Percentiles rank a stretch among this genome's conserved stretches.
Conservation (phyloP, 2,113 vertebrate genomes). For the Brachionichthys hirsutus region DNA sequence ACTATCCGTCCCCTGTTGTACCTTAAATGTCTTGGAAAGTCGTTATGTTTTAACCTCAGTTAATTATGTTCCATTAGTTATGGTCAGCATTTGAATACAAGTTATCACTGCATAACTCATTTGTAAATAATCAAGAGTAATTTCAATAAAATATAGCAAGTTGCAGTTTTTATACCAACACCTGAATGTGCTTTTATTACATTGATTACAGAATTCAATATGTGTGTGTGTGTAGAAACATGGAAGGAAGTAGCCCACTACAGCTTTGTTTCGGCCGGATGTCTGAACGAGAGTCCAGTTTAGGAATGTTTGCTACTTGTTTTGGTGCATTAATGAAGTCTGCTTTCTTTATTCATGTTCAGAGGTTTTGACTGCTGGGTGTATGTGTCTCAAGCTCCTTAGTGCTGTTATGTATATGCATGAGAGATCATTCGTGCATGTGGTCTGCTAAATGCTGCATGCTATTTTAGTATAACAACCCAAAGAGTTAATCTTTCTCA, state of each 20-base stretch:
- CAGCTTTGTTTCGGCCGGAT: slow-evolving; percentile 49
- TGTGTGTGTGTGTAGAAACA: slow-evolving; percentile 61
- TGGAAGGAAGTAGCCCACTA: slow-evolving; percentile 24
- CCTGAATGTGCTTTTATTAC: slow-evolving; percentile 79
- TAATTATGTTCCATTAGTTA: slow-evolving; percentile 48
- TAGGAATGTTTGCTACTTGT: slow-evolving; percentile 28
- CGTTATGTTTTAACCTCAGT: too few relatives aligned
- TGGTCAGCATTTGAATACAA: slow-evolving; percentile 50
- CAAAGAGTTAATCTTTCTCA: slow-evolving; percentile 1
- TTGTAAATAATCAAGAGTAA: slow-evolving; percentile 75
- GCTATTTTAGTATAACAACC: slow-evolving; percentile 34
- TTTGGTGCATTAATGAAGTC: slow-evolving; percentile 35
- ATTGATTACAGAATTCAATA: slow-evolving; percentile 58
- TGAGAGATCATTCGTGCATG: slow-evolving; percentile 61
- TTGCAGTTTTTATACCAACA: slow-evolving; percentile 76
- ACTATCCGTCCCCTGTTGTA: background rate
- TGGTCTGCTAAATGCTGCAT: slow-evolving; percentile 55
- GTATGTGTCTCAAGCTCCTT: slow-evolving; percentile 46
- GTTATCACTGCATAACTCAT: slow-evolving; percentile 62
- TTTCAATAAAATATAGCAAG: slow-evolving; percentile 63
- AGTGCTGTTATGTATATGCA: slow-evolving; percentile 56
- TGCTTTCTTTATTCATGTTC: slow-evolving; percentile 35
- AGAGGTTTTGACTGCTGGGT: slow-evolving; percentile 30
- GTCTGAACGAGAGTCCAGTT: slow-evolving; percentile 40
- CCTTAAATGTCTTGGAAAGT: too few relatives aligned